Conservation (phyloP, 2,797 vertebrate genomes). For the Eospalax fontanierii region DNA sequence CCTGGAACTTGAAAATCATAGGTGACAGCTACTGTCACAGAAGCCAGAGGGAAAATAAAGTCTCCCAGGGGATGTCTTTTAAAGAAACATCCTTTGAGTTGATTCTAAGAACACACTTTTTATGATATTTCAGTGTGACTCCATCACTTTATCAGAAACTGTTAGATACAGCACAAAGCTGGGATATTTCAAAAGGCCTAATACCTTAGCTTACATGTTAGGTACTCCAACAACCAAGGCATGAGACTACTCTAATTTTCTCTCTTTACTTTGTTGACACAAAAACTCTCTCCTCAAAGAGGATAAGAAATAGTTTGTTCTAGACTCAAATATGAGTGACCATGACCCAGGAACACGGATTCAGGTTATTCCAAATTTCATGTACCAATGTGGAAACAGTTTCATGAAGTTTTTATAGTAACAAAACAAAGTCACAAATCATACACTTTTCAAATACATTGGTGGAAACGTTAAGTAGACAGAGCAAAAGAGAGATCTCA, state of each 20-base stretch:
- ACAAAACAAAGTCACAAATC: too few relatives aligned
- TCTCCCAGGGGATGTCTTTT: not conserved
- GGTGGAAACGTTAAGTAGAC: too few relatives aligned
- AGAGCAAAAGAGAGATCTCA: too few relatives aligned
- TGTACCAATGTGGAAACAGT: too few relatives aligned
- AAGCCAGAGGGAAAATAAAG: slow-evolving; percentile 21
- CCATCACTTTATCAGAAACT: not conserved
- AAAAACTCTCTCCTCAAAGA: too few relatives aligned
- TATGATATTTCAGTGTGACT: not conserved
- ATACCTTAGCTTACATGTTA: slow-evolving; percentile 32
- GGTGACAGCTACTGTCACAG: slow-evolving; percentile 40
- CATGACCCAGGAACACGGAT: too few relatives aligned
- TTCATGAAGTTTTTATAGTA: too few relatives aligned
- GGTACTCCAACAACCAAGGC: not conserved
- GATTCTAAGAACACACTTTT: slow-evolving; percentile 14
- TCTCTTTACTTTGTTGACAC: not conserved
- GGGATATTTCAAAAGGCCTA: not conserved
- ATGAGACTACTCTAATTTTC: not conserved
- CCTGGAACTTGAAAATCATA: not conserved
- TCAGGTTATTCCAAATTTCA: too few relatives aligned
- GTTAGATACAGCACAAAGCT: not conserved
- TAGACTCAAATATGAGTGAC: too few relatives aligned
- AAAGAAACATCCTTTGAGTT: slow-evolving; percentile 54
- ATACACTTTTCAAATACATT: too few relatives aligned
- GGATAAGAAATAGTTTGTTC: too few relatives aligned